phyloP scores from a whole-genome alignment of 2,888 invertebrate genomes.

The Sesamia inferens region DNA sequence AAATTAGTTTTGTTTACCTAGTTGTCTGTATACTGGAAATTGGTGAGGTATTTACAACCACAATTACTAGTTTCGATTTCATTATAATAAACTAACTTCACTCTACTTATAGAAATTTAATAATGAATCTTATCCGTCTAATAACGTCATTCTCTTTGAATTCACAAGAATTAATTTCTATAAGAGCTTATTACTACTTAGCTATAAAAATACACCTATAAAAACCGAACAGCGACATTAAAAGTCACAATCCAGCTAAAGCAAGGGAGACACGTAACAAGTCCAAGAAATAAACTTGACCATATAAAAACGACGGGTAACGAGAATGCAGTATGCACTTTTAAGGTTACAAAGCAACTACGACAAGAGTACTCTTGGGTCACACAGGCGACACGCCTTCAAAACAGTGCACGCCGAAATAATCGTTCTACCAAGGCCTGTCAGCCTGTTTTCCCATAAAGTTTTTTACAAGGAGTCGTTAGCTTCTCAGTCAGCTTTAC shows the following conservation, averaged over 20 bases:
- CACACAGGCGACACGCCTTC: conserved; percentile 54
- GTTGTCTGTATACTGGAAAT: background rate
- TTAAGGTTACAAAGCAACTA: conserved; percentile 81
- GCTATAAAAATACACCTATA: background rate
- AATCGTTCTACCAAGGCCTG: conserved; percentile 42
- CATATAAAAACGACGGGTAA: conserved; percentile 78
- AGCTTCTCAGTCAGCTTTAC: conserved; percentile 48
- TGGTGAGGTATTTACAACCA: background rate
- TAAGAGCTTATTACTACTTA: background rate
- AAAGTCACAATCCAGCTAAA: conserved; percentile 51
- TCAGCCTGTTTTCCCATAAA: conserved; percentile 39
- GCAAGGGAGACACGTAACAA: conserved; percentile 55
- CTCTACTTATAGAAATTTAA: background rate
- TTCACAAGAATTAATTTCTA: background rate
- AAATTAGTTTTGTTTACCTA: conserved; percentile 41
- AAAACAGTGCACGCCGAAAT: conserved; percentile 54
- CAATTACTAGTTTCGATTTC: background rate
- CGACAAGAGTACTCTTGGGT: conserved; percentile 68
- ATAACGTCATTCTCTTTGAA: background rate
- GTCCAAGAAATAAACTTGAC: conserved; percentile 77
- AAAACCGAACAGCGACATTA: conserved; percentile 31
- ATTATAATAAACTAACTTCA: background rate
- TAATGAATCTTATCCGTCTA: background rate
- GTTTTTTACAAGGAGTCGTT: conserved; percentile 19
- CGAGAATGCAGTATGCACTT: conserved; percentile 87